Base-by-base conservation (phyloP, 2,797 vertebrate genomes). In the Crocodylus rhombifer region DNA sequence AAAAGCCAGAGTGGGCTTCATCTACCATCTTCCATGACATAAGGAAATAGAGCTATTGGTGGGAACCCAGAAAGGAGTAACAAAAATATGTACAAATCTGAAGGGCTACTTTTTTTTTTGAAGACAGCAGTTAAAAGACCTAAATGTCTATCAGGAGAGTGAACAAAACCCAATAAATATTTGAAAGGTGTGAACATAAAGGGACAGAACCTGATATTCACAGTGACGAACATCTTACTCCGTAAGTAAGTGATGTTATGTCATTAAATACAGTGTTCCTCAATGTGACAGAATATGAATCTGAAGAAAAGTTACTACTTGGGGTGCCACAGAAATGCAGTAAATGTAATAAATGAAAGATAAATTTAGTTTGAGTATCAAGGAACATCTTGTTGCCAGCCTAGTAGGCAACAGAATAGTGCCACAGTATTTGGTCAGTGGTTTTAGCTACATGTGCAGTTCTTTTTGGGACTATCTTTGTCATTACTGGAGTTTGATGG, bases 291-390 rank as follows among this genome's bases (percentile, higher is more conserved):
- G 64, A 36, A 42, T 42, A 20, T 42, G 67, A 30, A 63, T 85
- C 23, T 4, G 77, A 95, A 94, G 87, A 91, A 80, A 94, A 92
- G 71, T 14, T 88, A 83, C 64, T 84, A 88, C 15, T 4, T 69
- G 74, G 77, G 65, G 28, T 89, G 84, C 62, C 1, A 16, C 89
- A 23, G 74, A 63, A 36, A 30, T 55, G 20, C 4, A 90, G 71
- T 78, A 61, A 69, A 90, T 91, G 89, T 94, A 65, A 85, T 67
- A 57, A 67, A 83, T 0, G 0, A 51, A 88, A 86, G 73, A 87
- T 67, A 78, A 87, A 42, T 25, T 4, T 62, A 13, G 11, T 28
- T 5, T 92, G 69, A 84, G 80, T 0, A 6, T 89, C 69, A 88
- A 0, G 77, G 30, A 23, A 63, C 36, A 17, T 73, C 10, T 61